A percentile compares a stretch with the other conserved stretches of the same genome.
These are phyloP conservation scores for Chrysotoxum bicinctum DNA, from an alignment of 2,888 invertebrate genomes.

Conservation along the genomic window DNA sequence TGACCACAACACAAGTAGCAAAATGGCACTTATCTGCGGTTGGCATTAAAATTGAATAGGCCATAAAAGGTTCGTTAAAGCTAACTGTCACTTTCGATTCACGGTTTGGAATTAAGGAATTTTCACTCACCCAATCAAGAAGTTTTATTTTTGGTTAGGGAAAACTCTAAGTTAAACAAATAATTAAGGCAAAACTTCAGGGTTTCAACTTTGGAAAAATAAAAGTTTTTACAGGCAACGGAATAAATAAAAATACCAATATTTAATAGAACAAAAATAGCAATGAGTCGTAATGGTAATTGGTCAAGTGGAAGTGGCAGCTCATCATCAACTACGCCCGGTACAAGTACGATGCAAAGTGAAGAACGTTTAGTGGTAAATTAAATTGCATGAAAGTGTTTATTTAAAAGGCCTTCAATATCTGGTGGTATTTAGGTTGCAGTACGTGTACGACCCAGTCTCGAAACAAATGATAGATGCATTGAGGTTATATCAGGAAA, in stretches of 20 bases:
- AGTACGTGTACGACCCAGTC: conserved; percentile 93
- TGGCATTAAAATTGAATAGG: conserved; percentile 61
- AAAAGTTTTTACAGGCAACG: not conserved
- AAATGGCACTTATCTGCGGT: conserved; percentile 20
- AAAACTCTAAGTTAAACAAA: not conserved
- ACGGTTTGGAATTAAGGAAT: not conserved
- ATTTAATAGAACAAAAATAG: conserved; percentile 35
- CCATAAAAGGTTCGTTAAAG: conserved; percentile 49
- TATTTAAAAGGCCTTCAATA: not conserved
- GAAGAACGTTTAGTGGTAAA: conserved; percentile 81
- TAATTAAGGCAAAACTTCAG: not conserved
- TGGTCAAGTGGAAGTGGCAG: conserved; percentile 80
- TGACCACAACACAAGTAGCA: conserved; percentile 66
- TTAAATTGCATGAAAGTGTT: not conserved
- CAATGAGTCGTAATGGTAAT: conserved; percentile 75
- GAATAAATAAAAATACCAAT: not conserved
- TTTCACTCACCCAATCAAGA: not conserved
- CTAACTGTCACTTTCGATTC: conserved; percentile 50
- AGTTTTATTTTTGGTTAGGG: not conserved
- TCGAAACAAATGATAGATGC: conserved; percentile 85
- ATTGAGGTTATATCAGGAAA: conserved; percentile 81
- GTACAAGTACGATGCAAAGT: conserved; percentile 76
- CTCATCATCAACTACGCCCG: conserved; percentile 76
- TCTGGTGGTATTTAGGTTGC: conserved; percentile 85
- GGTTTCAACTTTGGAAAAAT: not conserved